Evolutionary conservation across 2,888 invertebrate genomes (phyloP).

Genomic region (Melanotus villosus): DNA sequence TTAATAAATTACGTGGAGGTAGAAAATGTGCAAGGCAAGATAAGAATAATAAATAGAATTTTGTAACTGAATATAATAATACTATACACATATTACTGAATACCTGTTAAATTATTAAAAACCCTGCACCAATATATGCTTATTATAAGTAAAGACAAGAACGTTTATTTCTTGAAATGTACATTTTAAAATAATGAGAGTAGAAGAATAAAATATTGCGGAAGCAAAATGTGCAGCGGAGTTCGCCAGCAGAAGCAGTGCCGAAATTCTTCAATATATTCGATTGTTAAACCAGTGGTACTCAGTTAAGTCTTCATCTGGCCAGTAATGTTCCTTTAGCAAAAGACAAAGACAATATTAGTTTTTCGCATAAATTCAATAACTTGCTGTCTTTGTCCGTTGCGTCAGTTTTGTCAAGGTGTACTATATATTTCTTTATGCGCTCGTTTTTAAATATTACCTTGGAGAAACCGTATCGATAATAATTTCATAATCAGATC

Average conservation of each 20-base stretch:
- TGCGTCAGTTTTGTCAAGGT: slow-evolving; percentile 56
- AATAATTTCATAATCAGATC: too few relatives aligned
- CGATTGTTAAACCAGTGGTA: slow-evolving; percentile 64
- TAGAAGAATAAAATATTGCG: slow-evolving; percentile 17
- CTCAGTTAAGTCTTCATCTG: slow-evolving; percentile 61
- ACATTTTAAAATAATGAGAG: slow-evolving; percentile 17
- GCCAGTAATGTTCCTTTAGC: slow-evolving; percentile 65
- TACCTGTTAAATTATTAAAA: slow-evolving; percentile 18
- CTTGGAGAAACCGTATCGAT: neutral
- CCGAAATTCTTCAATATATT: slow-evolving; percentile 54
- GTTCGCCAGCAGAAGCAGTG: slow-evolving; percentile 50
- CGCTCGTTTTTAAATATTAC: neutral
- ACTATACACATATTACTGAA: slow-evolving; percentile 16
- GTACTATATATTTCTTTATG: slow-evolving; percentile 57
- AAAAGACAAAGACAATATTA: slow-evolving; percentile 58
- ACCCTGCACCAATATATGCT: slow-evolving; percentile 12
- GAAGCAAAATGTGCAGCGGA: slow-evolving; percentile 47
- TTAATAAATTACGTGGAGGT: neutral
- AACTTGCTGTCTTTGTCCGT: slow-evolving; percentile 45
- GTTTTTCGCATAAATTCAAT: slow-evolving; percentile 2
- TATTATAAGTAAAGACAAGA: slow-evolving; percentile 12
- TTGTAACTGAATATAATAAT: slow-evolving; percentile 8
- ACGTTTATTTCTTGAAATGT: slow-evolving; percentile 15
- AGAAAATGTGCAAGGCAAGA: slow-evolving; percentile 2
- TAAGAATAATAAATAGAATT: slow-evolving; percentile 9